Percentiles rank a stretch among this genome's conserved stretches.
Conservation (phyloP, 2,797 vertebrate genomes). For the Distichodus sexfasciatus region DNA sequence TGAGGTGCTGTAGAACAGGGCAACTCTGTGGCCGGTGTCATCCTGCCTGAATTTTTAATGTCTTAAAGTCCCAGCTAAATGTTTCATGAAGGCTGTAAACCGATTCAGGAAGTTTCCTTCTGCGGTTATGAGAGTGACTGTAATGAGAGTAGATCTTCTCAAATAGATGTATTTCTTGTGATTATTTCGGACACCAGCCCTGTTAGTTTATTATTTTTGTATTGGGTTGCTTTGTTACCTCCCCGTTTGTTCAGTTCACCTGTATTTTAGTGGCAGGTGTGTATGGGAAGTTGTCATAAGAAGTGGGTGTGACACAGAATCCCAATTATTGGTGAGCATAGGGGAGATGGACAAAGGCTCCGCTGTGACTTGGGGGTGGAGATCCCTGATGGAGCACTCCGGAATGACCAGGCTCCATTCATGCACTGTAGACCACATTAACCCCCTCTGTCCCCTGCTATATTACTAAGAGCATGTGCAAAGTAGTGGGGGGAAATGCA, state of each 20-base stretch:
- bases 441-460: slow-evolving; percentile 5
- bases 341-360: slow-evolving; percentile 17
- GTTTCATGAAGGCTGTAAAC: slow-evolving; percentile 43
- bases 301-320: slow-evolving; percentile 1
- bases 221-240: neutral
- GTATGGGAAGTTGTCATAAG: slow-evolving; percentile 7
- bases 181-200: too few relatives aligned
- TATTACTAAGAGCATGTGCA: slow-evolving; percentile 1
- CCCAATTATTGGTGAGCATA: neutral
- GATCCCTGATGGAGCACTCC: slow-evolving; percentile 31
- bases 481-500: slow-evolving; percentile 2
- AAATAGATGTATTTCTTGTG: neutral
- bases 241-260: neutral
- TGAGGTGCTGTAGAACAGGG: slow-evolving; percentile 4
- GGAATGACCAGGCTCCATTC: slow-evolving; percentile 25
- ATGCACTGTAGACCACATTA: slow-evolving; percentile 18
- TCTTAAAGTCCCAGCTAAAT: slow-evolving; percentile 35
- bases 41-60: slow-evolving; percentile 44
- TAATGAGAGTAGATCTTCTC: neutral
- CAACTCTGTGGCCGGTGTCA: slow-evolving; percentile 22
- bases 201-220: too few relatives aligned
- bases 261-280: slow-evolving; percentile 11
- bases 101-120: slow-evolving; percentile 19
- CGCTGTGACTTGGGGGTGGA: slow-evolving; percentile 15
- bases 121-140: neutral